These are phyloP conservation scores for Hypanus sabinus DNA, from an alignment of 2,113 vertebrate species.

Conservation along the genomic window DNA sequence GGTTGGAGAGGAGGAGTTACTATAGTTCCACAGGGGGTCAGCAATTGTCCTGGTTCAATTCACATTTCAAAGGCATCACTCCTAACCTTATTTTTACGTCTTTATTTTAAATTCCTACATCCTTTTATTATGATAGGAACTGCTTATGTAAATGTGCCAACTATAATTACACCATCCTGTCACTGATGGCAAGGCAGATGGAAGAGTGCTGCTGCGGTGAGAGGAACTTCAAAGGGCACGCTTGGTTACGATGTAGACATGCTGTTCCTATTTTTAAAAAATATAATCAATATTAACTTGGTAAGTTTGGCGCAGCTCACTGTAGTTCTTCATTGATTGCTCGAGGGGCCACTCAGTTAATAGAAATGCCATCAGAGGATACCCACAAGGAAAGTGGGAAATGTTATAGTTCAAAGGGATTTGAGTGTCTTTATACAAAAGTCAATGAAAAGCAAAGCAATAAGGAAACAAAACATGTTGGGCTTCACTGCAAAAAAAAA, in stretches of 20 bases:
- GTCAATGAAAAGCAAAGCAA: too few relatives aligned
- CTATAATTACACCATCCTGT: background rate
- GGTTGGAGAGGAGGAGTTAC: background rate
- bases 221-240: background rate
- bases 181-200: background rate
- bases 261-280: background rate
- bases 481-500: too few relatives aligned
- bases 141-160: background rate
- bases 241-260: background rate
- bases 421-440: too few relatives aligned
- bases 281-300: background rate
- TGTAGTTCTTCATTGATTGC: background rate
- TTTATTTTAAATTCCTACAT: background rate
- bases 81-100: background rate
- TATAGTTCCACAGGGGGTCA: background rate
- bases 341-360: too few relatives aligned
- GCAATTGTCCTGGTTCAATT: background rate
- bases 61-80: background rate
- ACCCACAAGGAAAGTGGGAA: too few relatives aligned
- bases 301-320: background rate
- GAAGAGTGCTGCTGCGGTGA: background rate
- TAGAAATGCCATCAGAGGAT: too few relatives aligned
- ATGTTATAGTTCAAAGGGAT: too few relatives aligned
- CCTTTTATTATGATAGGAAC: background rate
- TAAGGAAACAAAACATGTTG: too few relatives aligned